These are phyloP conservation scores for Rhagium mordax DNA, from an alignment of 2,888 invertebrate species.

Conservation along the genomic window DNA sequence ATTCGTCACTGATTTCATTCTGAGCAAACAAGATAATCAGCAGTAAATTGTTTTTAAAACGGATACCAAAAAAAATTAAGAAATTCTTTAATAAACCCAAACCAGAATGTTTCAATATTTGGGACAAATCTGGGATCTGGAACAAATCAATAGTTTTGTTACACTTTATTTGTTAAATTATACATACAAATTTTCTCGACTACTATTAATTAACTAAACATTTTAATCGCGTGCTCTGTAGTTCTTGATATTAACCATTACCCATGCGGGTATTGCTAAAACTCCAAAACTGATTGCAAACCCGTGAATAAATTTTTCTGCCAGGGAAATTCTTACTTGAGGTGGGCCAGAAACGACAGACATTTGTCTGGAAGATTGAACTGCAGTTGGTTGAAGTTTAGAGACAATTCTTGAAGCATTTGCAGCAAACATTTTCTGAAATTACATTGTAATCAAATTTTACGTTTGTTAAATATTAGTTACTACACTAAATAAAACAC, in stretches of 20 bases:
- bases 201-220: slow-evolving; percentile 14
- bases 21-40: no score
- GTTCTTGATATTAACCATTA: slow-evolving; percentile 64
- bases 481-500: no score
- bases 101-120: no score
- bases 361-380: slow-evolving; percentile 52
- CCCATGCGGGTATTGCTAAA: slow-evolving; percentile 63
- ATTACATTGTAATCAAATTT: neutral
- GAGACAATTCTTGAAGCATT: slow-evolving; percentile 40
- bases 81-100: no score
- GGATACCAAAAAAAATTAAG: no score
- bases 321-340: slow-evolving; percentile 58
- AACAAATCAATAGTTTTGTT: no score
- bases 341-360: slow-evolving; percentile 64
- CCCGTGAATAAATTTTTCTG: slow-evolving; percentile 64
- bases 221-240: slow-evolving; percentile 61
- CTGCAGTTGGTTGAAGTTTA: slow-evolving; percentile 32
- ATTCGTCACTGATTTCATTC: no score
- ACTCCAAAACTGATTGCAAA: slow-evolving; percentile 57
- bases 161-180: slow-evolving; percentile 5
- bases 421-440: slow-evolving; percentile 42
- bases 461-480: no score
- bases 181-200: slow-evolving; percentile 12
- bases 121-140: no score
- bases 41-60: no score